phyloP scores from a whole-genome alignment of 37 sponge, comb jelly and placozoan genomes.

The Eunapius fragilis region DNA sequence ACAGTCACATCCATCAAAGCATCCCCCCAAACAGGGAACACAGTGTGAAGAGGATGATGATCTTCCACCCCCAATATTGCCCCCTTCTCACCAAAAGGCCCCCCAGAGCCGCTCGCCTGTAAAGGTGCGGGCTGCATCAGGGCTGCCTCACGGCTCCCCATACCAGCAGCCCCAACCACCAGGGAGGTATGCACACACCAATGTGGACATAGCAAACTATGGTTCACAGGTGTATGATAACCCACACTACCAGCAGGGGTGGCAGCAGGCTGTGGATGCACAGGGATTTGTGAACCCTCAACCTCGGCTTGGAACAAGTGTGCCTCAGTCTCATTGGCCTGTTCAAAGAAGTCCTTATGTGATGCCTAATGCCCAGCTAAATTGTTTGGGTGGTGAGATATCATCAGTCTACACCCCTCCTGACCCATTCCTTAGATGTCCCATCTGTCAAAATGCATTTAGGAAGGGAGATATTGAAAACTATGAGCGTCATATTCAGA shows the following conservation, averaged over 20 bases:
- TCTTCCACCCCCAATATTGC: background rate
- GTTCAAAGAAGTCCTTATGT: too few relatives aligned
- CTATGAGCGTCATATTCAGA: slow-evolving; percentile 15
- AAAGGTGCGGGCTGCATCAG: background rate
- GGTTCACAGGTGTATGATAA: background rate
- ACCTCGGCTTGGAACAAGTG: background rate
- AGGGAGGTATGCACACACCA: background rate
- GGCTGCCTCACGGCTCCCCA: background rate
- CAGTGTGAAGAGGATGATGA: background rate
- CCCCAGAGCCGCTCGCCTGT: background rate
- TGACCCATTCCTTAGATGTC: slow-evolving; percentile 50
- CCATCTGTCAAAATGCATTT: slow-evolving; percentile 15
- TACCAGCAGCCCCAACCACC: background rate
- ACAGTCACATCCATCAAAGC: background rate
- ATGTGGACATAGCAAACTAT: background rate
- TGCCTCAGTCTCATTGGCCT: background rate
- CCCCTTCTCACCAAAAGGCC: background rate
- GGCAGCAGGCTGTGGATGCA: background rate
- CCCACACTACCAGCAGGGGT: background rate
- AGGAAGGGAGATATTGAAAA: slow-evolving; percentile 56
- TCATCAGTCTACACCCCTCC: background rate
- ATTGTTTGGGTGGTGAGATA: background rate
- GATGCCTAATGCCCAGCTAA: too few relatives aligned
- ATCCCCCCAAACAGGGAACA: background rate
- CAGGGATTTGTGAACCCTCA: background rate